Conservation (phyloP, 2,888 invertebrate species). For the Hirtodrosophila confusa region DNA sequence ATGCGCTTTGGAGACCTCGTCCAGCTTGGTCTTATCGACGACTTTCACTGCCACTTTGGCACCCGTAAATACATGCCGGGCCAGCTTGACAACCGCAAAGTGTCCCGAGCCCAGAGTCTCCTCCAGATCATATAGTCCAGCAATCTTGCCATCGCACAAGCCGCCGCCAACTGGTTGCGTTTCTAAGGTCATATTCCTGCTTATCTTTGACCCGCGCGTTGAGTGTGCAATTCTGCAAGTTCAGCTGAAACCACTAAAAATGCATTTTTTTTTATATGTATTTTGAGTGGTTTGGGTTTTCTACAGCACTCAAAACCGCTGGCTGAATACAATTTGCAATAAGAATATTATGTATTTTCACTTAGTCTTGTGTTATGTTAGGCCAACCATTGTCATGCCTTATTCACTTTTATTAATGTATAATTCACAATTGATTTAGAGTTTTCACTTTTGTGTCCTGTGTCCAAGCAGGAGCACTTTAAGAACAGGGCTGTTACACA, state of each 20-base stretch:
- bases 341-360: constrained; percentile 10
- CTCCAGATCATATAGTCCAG: constrained; percentile 98
- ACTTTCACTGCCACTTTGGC: constrained; percentile 99
- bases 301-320: constrained; percentile 35
- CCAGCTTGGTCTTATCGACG: constrained; percentile 99
- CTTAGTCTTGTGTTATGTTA: not conserved
- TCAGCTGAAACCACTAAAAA: constrained; percentile 49
- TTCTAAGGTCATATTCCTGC: constrained; percentile 71
- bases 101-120: constrained; percentile 99
- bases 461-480: constrained; percentile 37
- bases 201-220: constrained; percentile 38
- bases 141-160: constrained; percentile 90
- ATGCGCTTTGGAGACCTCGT: constrained; percentile 97
- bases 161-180: constrained; percentile 73
- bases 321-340: constrained; percentile 10
- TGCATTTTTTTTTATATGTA: constrained; percentile 15
- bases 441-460: constrained; percentile 56
- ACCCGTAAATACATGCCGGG: constrained; percentile 99
- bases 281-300: constrained; percentile 3
- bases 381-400: constrained; percentile 7
- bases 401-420: constrained; percentile 15
- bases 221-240: constrained; percentile 39
- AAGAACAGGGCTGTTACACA: constrained; percentile 68
- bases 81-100: constrained; percentile 99
- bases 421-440: constrained; percentile 25